Evolutionary conservation across 2,797 vertebrate genomes (phyloP), one percentile per base, ranked within the genome.

Genomic region (Lacerta viridis): DNA sequence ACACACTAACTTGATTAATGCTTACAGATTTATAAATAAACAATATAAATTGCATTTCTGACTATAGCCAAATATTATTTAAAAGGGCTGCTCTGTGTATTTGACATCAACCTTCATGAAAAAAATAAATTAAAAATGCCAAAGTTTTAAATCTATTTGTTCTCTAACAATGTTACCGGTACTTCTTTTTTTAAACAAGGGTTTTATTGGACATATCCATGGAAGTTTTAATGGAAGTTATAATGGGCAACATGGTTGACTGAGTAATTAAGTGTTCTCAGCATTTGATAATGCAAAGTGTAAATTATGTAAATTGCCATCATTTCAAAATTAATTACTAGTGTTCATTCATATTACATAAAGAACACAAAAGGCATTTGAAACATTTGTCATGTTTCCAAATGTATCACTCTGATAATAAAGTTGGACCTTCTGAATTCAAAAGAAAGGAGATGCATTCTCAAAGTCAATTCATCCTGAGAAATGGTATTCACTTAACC

Each of bases 221-320:
- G 80, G 9, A 36, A 17, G 68, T 29, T 29, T 41, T 33, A 66
- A 76, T 36, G 80, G 9, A 36, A 17, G 68, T 29, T 29, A 66
- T 33, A 66, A 27, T 64, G 36, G 43, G 36, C 23, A 36, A 50
- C 25, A 69, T 64, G 8, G 20, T 77, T 74, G 74, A 84, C 43
- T 84, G 64, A 71, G 55, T 83, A 78, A 71, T 88, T 69, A 86
- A 86, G 43, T 88, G n/a, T 69, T 88, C 74, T 71, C 27, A 25
- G 5, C 41, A 10, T 41, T 59, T 41, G 2, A 78, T 33, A 78
- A 84, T 69, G 25, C 33, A 88, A 83, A 83, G 10, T 84, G n/a
- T 71, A 88, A 84, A 78, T 78, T 88, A 83, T 83, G 66, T 41
- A 84, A 71, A 78, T 88, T 78, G 36, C 74, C 23, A 71, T 83